phyloP scores from a whole-genome alignment of 1,140 invertebrate species.

The Copidosoma floridanum region DNA sequence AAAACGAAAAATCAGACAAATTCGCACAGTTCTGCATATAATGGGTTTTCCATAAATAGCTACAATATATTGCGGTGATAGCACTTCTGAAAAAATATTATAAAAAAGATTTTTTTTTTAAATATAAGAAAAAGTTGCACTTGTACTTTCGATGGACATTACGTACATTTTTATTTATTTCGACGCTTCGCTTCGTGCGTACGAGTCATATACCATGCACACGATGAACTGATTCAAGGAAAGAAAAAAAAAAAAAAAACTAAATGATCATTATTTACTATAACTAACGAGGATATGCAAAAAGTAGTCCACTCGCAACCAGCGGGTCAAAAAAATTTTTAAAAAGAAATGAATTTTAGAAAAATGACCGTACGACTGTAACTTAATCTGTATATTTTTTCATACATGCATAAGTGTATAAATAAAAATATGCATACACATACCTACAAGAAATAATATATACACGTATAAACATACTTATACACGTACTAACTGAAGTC shows the following conservation, averaged over 20 bases:
- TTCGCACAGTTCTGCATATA: too few species aligned
- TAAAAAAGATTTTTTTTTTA: background rate
- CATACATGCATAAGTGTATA: slow-evolving; percentile 41
- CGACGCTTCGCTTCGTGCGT: background rate
- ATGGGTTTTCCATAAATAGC: too few species aligned
- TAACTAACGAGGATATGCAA: too few species aligned
- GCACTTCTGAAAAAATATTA: background rate
- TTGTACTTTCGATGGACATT: background rate
- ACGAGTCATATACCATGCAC: background rate
- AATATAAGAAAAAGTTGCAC: background rate
- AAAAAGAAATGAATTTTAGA: too few species aligned
- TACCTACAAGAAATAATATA: slow-evolving; percentile 10
- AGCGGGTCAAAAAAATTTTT: too few species aligned
- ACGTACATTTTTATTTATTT: too few species aligned
- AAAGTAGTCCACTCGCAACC: too few species aligned
- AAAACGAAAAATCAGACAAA: slow-evolving; percentile 11
- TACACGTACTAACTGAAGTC: slow-evolving; percentile 8
- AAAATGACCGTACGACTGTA: slow-evolving; percentile 50
- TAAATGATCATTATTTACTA: slow-evolving; percentile 14
- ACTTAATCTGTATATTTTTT: slow-evolving; percentile 55
- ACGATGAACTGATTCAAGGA: slow-evolving; percentile 4
- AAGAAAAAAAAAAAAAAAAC: slow-evolving; percentile 6
- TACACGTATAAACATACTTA: background rate
- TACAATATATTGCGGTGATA: too few species aligned
- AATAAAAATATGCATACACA: slow-evolving; percentile 14